Percentiles rank a stretch among this genome's conserved stretches.
Conservation (phyloP, 2,113 vertebrate genomes). For the Triplophysa siluroides region DNA sequence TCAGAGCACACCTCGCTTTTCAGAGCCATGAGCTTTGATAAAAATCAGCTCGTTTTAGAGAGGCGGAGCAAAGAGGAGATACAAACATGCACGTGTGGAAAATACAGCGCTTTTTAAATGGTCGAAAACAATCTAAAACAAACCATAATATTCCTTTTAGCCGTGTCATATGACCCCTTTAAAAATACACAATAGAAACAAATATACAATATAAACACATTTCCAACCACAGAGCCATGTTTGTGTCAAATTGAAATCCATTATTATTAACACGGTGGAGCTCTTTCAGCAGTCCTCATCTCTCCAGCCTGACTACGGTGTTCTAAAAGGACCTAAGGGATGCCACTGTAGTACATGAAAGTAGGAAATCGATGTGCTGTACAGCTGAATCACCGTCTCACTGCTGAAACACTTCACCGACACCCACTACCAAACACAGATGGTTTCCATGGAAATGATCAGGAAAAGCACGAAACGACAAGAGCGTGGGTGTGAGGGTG, state of each 20-base stretch:
- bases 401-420: conserved; percentile 38
- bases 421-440: conserved; percentile 52
- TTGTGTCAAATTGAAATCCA: not conserved
- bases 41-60: too few species aligned
- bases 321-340: conserved; percentile 5
- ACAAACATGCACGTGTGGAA: too few species aligned
- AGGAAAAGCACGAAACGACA: conserved; percentile 16
- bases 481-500: not conserved
- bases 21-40: too few species aligned
- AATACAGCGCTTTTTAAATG: too few species aligned
- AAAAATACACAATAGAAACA: too few species aligned
- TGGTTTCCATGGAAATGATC: conserved; percentile 53
- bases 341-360: conserved; percentile 26
- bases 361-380: not conserved
- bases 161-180: too few species aligned
- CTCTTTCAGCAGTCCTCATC: conserved; percentile 36
- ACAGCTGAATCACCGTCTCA: conserved; percentile 7
- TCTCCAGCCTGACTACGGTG: not conserved
- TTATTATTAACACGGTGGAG: conserved; percentile 22
- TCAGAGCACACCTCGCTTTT: too few species aligned
- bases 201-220: too few species aligned
- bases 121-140: too few species aligned
- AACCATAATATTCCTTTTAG: too few species aligned
- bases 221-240: too few species aligned
- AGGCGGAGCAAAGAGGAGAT: too few species aligned